These are phyloP conservation scores for Candoia aspera DNA, from an alignment of 2,113 vertebrate genomes.

Conservation along the genomic window DNA sequence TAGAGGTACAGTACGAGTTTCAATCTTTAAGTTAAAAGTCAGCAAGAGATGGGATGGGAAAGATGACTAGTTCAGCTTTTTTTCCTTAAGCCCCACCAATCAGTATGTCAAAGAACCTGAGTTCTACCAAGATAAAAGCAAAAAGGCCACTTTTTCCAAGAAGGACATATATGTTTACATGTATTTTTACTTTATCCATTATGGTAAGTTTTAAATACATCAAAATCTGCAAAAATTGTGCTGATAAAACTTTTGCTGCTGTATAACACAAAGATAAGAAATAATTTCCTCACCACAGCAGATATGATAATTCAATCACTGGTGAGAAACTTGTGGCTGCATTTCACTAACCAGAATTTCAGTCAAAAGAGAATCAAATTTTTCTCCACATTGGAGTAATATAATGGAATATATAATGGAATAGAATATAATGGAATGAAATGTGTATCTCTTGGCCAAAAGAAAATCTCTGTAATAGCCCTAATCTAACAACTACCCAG, in stretches of 20 bases:
- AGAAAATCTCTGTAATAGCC: background rate
- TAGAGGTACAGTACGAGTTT: too few relatives aligned
- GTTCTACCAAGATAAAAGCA: too few relatives aligned
- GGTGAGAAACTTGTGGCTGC: background rate
- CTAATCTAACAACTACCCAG: background rate
- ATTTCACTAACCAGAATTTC: background rate
- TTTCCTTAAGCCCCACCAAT: too few relatives aligned
- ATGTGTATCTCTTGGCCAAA: background rate
- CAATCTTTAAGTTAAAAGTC: too few relatives aligned
- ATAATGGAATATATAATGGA: too few relatives aligned
- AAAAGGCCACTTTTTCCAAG: too few relatives aligned
- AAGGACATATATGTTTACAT: too few relatives aligned
- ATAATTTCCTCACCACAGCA: background rate
- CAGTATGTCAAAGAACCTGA: too few relatives aligned
- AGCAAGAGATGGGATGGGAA: too few relatives aligned
- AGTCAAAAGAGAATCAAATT: background rate
- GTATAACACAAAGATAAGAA: background rate
- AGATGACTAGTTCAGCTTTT: too few relatives aligned
- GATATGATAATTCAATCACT: background rate
- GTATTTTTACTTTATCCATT: too few relatives aligned
- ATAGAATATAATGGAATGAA: too few relatives aligned
- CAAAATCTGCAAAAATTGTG: background rate
- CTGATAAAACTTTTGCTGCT: background rate
- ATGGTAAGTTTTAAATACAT: background rate
- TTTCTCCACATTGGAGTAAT: background rate